Conservation (phyloP, 2,797 vertebrate genomes). For the Cynodonichthys magdalenae region DNA sequence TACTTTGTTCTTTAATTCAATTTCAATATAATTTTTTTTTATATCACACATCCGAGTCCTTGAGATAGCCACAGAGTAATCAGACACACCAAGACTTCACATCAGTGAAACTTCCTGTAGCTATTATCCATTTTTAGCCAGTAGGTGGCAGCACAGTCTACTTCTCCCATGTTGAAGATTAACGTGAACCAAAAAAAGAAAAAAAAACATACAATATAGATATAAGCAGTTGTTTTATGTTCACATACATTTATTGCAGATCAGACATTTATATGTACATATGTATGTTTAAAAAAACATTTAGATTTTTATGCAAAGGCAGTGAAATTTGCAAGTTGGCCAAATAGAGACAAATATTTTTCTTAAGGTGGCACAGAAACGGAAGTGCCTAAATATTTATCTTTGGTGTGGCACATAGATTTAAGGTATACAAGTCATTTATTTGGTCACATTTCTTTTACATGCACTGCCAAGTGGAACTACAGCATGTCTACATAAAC, state of each 20-base stretch:
- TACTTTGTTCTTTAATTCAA: too few relatives aligned
- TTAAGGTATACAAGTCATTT: not conserved
- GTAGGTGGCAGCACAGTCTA: too few relatives aligned
- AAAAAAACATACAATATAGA: not conserved
- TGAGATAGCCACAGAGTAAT: too few relatives aligned
- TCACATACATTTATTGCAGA: not conserved
- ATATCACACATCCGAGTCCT: too few relatives aligned
- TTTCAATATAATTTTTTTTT: too few relatives aligned
- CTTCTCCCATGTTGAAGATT: too few relatives aligned
- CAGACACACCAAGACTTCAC: too few relatives aligned
- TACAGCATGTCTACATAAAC: not conserved
- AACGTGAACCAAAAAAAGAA: too few relatives aligned
- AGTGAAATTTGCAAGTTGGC: not conserved
- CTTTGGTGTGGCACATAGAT: not conserved
- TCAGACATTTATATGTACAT: too few relatives aligned
- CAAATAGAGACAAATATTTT: not conserved
- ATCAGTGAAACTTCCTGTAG: too few relatives aligned
- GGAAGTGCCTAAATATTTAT: not conserved
- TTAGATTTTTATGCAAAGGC: not conserved
- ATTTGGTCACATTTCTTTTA: not conserved
- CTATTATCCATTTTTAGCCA: too few relatives aligned
- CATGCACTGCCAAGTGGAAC: not conserved
- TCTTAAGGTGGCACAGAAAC: not conserved
- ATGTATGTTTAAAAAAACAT: too few relatives aligned
- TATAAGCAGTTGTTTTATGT: not conserved